Conservation (phyloP, 1,140 invertebrate species). For the Euwallacea similis region DNA sequence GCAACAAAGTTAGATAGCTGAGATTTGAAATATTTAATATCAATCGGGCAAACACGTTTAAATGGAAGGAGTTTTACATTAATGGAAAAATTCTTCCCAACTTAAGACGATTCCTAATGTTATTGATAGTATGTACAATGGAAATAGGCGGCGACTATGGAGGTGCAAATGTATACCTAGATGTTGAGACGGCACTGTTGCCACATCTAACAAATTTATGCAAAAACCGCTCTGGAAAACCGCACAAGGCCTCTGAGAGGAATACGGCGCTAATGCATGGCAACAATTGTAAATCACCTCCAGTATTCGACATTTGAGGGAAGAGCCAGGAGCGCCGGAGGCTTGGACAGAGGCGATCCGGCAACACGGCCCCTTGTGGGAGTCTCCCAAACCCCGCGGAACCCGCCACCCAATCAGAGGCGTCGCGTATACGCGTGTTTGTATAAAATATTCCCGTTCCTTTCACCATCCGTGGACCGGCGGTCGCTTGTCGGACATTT, state of each 20-base stretch:
- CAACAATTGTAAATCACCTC: not conserved
- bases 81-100: no score
- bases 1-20: no score
- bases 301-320: not conserved
- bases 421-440: constrained; percentile 2
- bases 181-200: no score
- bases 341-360: not conserved
- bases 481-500: constrained; percentile 7
- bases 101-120: no score
- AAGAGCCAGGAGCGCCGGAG: not conserved
- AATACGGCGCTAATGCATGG: not conserved
- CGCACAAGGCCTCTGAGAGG: not conserved
- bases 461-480: constrained; percentile 13
- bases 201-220: not conserved
- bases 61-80: no score
- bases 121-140: no score
- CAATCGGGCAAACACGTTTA: no score
- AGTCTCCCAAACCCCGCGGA: constrained; percentile 14
- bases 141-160: no score
- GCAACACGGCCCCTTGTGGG: constrained; percentile 7
- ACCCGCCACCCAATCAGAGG: constrained; percentile 11
- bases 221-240: not conserved
- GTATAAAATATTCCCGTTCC: constrained; percentile 17
- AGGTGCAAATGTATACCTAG: no score
- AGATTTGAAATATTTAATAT: no score